Evolutionary conservation across 2,797 vertebrate genomes (phyloP).

Genomic region (Mastacembelus armatus): DNA sequence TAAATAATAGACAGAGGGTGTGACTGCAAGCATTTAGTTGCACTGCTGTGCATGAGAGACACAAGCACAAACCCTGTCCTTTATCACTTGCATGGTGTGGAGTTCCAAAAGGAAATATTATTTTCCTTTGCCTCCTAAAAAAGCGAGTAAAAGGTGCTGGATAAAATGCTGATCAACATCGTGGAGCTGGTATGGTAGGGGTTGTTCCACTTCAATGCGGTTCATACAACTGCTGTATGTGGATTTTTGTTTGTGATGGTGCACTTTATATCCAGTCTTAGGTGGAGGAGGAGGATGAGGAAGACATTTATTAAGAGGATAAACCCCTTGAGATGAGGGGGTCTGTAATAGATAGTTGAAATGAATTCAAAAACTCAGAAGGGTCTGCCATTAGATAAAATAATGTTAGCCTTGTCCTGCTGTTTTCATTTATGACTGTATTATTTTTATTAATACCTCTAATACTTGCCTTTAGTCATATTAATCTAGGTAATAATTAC

Average conservation of each 20-base stretch:
- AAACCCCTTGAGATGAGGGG: too few species aligned
- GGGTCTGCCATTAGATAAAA: background rate
- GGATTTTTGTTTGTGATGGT: too few species aligned
- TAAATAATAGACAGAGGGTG: constrained; percentile 10
- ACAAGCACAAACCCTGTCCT: constrained; percentile 15
- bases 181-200: background rate
- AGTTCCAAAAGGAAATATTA: background rate
- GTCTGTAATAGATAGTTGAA: too few species aligned
- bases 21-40: constrained; percentile 5
- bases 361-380: background rate
- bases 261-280: too few species aligned
- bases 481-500: background rate
- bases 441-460: background rate
- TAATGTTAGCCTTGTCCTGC: background rate
- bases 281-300: too few species aligned
- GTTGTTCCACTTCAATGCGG: too few species aligned
- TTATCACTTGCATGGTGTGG: background rate
- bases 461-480: background rate
- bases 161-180: constrained; percentile 15
- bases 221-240: too few species aligned
- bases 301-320: too few species aligned
- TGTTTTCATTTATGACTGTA: background rate
- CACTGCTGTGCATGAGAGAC: background rate
- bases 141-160: background rate
- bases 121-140: background rate